A percentile compares a stretch with the other conserved stretches of the same genome.
Evolutionary conservation across 2,888 invertebrate species (phyloP).

Genomic region (Andrena trimmerana): DNA sequence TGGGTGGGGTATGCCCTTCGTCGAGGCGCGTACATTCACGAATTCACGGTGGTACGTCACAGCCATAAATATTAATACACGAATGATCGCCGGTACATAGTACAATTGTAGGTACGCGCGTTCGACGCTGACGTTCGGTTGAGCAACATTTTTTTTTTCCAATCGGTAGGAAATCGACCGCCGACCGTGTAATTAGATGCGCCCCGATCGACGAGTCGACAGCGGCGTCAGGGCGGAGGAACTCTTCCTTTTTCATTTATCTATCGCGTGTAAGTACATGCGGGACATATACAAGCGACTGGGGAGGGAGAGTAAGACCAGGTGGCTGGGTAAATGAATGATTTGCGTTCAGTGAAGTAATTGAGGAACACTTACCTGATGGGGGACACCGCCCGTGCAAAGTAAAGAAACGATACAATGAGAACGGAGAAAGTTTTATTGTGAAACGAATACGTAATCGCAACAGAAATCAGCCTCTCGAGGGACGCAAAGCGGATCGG

Average conservation of each 20-base stretch:
- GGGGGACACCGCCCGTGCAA: constrained; percentile 12
- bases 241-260: not conserved
- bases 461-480: constrained; percentile 53
- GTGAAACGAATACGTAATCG: constrained; percentile 59
- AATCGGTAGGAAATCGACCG: constrained; percentile 5
- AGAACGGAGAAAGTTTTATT: constrained; percentile 52
- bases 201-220: constrained; percentile 5
- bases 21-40: constrained; percentile 42
- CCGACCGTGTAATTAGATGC: constrained; percentile 17
- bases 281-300: not conserved
- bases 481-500: constrained; percentile 30
- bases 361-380: constrained; percentile 60
- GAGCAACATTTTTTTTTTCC: constrained; percentile 17
- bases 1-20: constrained; percentile 28
- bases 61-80: constrained; percentile 55
- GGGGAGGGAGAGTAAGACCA: not conserved
- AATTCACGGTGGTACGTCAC: constrained; percentile 50
- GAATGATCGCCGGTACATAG: constrained; percentile 27
- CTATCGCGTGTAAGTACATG: not conserved
- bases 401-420: constrained; percentile 44
- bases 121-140: constrained; percentile 28
- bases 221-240: not conserved
- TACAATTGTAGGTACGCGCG: constrained; percentile 23
- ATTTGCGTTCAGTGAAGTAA: constrained; percentile 28
- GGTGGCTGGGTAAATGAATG: not conserved